Evolutionary conservation across 2,113 vertebrate species (phyloP).

Genomic region (Chlamydotis undulata): DNA sequence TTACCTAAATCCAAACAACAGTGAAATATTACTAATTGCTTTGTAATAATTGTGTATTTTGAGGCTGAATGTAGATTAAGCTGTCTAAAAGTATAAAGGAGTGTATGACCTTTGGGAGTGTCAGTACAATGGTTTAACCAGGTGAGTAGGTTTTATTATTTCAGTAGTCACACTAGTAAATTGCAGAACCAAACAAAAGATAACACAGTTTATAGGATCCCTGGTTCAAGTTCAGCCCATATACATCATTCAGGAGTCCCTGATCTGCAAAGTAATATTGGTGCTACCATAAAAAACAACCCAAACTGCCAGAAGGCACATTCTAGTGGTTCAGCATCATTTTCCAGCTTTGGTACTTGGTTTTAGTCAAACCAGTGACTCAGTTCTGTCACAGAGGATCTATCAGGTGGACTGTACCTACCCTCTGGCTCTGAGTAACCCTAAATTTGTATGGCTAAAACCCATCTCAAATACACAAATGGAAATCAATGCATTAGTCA

Average conservation of each 20-base stretch:
- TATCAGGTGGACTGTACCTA: background rate
- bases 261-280: background rate
- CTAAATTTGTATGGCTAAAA: background rate
- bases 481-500: constrained; percentile 20
- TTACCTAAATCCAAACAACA: background rate
- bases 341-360: background rate
- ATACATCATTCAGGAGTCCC: background rate
- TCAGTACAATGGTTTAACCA: background rate
- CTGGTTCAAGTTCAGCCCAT: background rate
- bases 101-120: background rate
- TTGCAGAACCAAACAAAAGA: background rate
- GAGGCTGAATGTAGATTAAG: background rate
- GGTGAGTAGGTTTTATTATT: constrained; percentile 11
- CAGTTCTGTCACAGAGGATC: constrained; percentile 44
- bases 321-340: background rate
- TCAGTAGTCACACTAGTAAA: background rate
- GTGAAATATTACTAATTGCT: background rate
- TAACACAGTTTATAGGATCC: background rate
- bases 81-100: background rate
- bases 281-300: background rate
- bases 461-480: background rate
- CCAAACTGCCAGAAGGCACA: background rate
- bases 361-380: constrained; percentile 10
- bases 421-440: constrained; percentile 25
- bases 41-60: background rate